Conservation (phyloP, 1,140 invertebrate species). For the Phenacoccus solenopsis region DNA sequence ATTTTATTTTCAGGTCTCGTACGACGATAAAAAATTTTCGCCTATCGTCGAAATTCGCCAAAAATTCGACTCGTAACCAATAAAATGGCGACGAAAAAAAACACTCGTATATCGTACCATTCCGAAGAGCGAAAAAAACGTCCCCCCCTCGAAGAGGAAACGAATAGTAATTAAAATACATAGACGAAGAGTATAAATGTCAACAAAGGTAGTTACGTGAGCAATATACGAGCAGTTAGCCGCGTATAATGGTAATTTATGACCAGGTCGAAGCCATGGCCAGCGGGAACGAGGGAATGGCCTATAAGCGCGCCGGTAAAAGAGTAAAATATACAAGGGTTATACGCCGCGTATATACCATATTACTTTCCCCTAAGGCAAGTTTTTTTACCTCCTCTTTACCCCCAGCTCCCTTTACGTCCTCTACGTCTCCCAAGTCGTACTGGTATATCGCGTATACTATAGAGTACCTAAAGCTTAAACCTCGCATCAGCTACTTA, state of each 20-base stretch:
- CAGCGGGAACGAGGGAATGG: not conserved
- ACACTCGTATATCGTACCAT: not conserved
- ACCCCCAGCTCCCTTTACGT: not conserved
- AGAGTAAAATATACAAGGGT: not conserved
- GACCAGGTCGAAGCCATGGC: not conserved
- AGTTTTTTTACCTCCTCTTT: not conserved
- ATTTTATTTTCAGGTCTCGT: too few species aligned
- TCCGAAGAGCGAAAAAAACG: not conserved
- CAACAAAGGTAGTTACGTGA: constrained; percentile 1
- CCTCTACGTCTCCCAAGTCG: too few species aligned
- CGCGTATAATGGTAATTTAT: constrained; percentile 2
- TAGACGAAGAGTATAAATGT: constrained; percentile 2
- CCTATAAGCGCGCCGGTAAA: not conserved
- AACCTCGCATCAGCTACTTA: too few species aligned
- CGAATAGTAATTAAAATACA: constrained; percentile 3
- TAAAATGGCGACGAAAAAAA: not conserved
- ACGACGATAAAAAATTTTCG: too few species aligned
- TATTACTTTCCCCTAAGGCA: not conserved
- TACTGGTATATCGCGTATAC: too few species aligned
- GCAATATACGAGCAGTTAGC: not conserved
- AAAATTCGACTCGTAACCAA: not conserved
- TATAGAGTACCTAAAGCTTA: too few species aligned
- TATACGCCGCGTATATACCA: not conserved
- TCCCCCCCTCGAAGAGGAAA: not conserved
- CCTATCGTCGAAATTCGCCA: not conserved